Evolutionary conservation across 2,797 vertebrate species (phyloP).

Genomic region (Pterois miles): DNA sequence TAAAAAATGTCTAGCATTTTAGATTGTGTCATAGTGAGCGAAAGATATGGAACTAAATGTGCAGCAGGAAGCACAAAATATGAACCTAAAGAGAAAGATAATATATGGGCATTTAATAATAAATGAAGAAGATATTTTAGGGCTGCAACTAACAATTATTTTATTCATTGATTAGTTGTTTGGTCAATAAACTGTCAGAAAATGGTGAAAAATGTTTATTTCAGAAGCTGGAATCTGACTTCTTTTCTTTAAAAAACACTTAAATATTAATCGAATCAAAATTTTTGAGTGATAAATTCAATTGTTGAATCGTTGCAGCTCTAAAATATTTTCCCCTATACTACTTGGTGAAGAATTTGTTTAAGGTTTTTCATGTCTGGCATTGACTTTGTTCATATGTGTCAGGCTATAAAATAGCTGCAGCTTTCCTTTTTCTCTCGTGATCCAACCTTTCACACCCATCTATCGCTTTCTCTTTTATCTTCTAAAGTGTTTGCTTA

Average conservation of each 20-base stretch:
- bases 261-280: too few relatives aligned
- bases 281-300: too few relatives aligned
- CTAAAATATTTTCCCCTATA: too few relatives aligned
- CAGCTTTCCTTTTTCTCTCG: background rate
- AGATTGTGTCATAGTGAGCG: background rate
- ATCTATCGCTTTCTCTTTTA: slow-evolving; percentile 13
- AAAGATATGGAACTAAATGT: background rate
- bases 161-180: too few relatives aligned
- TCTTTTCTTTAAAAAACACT: too few relatives aligned
- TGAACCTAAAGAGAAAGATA: background rate
- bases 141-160: too few relatives aligned
- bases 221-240: too few relatives aligned
- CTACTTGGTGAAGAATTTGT: background rate
- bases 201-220: too few relatives aligned
- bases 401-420: background rate
- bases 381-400: background rate
- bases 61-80: background rate
- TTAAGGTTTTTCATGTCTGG: background rate
- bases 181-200: too few relatives aligned
- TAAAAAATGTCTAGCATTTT: background rate
- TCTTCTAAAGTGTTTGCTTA: slow-evolving; percentile 53
- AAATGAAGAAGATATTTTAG: too few relatives aligned
- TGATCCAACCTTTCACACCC: slow-evolving; percentile 20
- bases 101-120: too few relatives aligned
- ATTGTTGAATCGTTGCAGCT: too few relatives aligned